Evolutionary conservation across 2,888 invertebrate genomes (phyloP).

Genomic region (Podabrus alpinus): DNA sequence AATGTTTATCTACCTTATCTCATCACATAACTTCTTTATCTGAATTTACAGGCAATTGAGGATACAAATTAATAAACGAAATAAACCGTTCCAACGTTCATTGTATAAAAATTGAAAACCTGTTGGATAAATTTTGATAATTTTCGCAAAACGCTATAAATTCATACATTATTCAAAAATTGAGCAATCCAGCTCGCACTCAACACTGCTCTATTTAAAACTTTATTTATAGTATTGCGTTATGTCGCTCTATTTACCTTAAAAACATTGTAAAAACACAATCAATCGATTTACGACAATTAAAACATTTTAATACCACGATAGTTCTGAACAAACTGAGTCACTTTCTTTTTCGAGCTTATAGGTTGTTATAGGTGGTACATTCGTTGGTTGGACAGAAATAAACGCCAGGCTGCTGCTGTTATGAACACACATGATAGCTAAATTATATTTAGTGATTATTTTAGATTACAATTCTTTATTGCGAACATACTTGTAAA

Average conservation of each 20-base stretch:
- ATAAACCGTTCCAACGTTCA: background rate
- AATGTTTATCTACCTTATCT: slow-evolving; percentile 11
- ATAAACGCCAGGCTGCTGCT: slow-evolving; percentile 44
- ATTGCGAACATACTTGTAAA: background rate
- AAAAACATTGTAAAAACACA: background rate
- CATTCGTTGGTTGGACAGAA: slow-evolving; percentile 42
- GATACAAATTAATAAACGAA: background rate
- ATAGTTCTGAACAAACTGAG: slow-evolving; percentile 32
- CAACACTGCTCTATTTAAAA: background rate
- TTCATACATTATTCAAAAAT: background rate
- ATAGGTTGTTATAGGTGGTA: slow-evolving; percentile 14
- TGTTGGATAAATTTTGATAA: background rate
- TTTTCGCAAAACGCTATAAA: background rate
- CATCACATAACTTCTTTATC: slow-evolving; percentile 7
- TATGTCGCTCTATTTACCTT: background rate
- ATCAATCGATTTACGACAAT: background rate
- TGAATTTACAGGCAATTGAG: background rate
- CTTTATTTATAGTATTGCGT: background rate
- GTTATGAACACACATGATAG: slow-evolving; percentile 37
- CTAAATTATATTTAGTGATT: slow-evolving; percentile 21
- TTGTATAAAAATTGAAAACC: background rate
- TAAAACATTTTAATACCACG: slow-evolving; percentile 2
- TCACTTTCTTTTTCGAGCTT: slow-evolving; percentile 45
- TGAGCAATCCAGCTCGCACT: background rate
- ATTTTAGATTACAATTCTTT: background rate